phyloP scores from a whole-genome alignment of 2,797 vertebrate species.

The Falco biarmicus region DNA sequence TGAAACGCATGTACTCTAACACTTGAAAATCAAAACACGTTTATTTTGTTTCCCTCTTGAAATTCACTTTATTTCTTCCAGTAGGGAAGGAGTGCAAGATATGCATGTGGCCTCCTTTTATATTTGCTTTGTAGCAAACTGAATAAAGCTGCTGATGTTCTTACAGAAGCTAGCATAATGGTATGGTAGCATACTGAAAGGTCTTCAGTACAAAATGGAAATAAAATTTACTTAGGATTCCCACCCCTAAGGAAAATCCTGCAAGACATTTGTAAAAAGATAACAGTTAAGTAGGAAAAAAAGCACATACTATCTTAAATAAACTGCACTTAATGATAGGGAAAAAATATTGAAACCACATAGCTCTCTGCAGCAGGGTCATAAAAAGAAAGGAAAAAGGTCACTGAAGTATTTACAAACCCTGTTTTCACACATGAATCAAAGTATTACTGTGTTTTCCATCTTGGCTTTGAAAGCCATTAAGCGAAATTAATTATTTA shows the following conservation, averaged over 20 bases:
- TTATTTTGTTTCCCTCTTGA: neutral
- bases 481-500: constrained; percentile 59
- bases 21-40: neutral
- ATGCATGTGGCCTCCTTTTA: neutral
- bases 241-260: neutral
- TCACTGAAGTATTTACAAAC: constrained; percentile 6
- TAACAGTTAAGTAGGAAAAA: neutral
- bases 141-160: neutral
- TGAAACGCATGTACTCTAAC: neutral
- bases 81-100: neutral
- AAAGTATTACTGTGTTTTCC: neutral
- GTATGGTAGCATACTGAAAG: neutral
- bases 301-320: constrained; percentile 14
- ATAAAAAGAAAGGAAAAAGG: neutral
- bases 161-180: neutral
- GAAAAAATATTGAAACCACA: neutral
- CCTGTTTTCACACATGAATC: constrained; percentile 15
- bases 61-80: neutral
- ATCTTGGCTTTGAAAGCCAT: constrained; percentile 35
- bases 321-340: neutral
- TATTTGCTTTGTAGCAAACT: neutral
- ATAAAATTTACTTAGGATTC: neutral
- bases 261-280: neutral
- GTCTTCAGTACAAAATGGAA: neutral
- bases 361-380: neutral